Evolutionary conservation across 2,888 invertebrate genomes (phyloP).

Genomic region (Xestia rhomboidea): DNA sequence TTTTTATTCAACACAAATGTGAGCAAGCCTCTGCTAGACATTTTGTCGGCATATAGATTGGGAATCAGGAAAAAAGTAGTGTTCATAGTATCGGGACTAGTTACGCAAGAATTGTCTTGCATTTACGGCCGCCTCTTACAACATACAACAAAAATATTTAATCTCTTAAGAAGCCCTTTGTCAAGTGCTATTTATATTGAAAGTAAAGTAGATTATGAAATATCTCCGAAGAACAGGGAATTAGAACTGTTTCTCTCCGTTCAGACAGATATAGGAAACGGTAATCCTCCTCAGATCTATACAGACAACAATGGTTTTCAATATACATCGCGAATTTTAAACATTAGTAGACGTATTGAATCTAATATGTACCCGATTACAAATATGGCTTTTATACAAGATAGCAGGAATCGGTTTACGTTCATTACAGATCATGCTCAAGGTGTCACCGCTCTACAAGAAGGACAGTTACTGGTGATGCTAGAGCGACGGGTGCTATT

Average conservation of each 20-base stretch:
- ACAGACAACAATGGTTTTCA: conserved; percentile 98
- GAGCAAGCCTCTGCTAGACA: conserved; percentile 94
- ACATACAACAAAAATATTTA: conserved; percentile 95
- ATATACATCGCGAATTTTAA: conserved; percentile 94
- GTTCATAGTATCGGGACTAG: conserved; percentile 95
- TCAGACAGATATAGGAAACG: conserved; percentile 95
- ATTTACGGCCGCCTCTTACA: conserved; percentile 94
- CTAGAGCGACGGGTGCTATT: conserved; percentile 97
- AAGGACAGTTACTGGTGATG: conserved; percentile 97
- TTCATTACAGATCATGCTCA: conserved; percentile 96
- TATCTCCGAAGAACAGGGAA: conserved; percentile 95
- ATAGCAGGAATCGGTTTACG: conserved; percentile 92
- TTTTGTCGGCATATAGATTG: conserved; percentile 93
- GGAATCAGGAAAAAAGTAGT: conserved; percentile 90
- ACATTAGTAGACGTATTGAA: conserved; percentile 95
- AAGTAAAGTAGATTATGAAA: conserved; percentile 95
- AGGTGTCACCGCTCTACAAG: conserved; percentile 96
- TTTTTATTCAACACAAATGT: conserved; percentile 98
- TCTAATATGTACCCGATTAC: conserved; percentile 99
- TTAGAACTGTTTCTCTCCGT: conserved; percentile 97
- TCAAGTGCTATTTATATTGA: conserved; percentile 94
- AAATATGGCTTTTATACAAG: conserved; percentile 96
- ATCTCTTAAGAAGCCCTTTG: conserved; percentile 92
- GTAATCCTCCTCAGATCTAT: conserved; percentile 94
- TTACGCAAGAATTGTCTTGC: conserved; percentile 95